phyloP scores from a whole-genome alignment of 1,140 invertebrate genomes.

The Papilio machaon region DNA sequence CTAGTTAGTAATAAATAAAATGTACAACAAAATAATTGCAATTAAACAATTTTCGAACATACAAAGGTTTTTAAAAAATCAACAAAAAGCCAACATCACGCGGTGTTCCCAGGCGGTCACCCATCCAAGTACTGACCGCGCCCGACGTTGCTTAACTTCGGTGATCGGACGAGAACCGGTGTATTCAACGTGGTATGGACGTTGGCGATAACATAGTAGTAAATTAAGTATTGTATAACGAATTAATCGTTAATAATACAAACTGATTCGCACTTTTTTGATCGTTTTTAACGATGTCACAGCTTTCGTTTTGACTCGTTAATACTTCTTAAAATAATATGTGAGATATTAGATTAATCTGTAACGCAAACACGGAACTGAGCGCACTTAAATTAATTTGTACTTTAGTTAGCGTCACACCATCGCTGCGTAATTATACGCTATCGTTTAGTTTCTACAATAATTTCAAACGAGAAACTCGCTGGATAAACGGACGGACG shows the following conservation, averaged over 20 bases:
- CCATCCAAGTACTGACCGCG: constrained; percentile 36
- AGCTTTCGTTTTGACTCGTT: too few relatives aligned
- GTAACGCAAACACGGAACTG: not conserved
- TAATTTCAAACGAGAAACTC: constrained; percentile 22
- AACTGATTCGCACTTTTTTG: too few relatives aligned
- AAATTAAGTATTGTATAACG: not conserved
- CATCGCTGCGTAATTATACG: not conserved
- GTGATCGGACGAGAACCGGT: constrained; percentile 36
- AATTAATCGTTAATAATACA: too few relatives aligned
- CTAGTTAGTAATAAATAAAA: too few relatives aligned
- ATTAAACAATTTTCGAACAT: too few relatives aligned
- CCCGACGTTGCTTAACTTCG: constrained; percentile 37
- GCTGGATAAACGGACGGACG: not conserved
- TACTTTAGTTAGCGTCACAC: constrained; percentile 21
- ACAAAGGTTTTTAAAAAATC: too few relatives aligned
- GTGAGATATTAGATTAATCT: not conserved
- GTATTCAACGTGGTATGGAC: constrained; percentile 25
- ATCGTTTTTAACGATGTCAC: too few relatives aligned
- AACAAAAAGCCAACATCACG: constrained; percentile 14
- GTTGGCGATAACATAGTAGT: not conserved
- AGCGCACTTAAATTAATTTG: not conserved
- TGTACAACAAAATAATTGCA: too few relatives aligned
- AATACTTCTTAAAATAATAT: too few relatives aligned
- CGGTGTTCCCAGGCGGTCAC: constrained; percentile 33
- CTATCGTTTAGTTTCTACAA: constrained; percentile 21